phyloP scores from a whole-genome alignment of 2,888 invertebrate species.

The Notocelia uddmanniana region DNA sequence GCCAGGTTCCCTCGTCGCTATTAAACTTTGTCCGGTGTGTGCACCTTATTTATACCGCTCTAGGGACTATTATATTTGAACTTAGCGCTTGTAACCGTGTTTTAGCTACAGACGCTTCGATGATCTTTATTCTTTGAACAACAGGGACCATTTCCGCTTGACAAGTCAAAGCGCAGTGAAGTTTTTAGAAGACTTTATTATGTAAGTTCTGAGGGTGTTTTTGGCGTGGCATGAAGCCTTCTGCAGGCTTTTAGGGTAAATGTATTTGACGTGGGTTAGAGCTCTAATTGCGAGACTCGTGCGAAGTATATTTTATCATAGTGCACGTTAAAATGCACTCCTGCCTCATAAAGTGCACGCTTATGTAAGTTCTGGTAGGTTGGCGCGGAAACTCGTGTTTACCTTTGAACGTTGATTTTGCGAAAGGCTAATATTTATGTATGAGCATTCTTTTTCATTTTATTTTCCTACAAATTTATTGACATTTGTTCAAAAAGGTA shows the following conservation, averaged over 20 bases:
- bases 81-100: neutral
- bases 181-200: constrained; percentile 12
- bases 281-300: constrained; percentile 28
- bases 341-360: constrained; percentile 25
- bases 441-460: neutral
- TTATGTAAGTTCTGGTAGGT: constrained; percentile 9
- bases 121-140: neutral
- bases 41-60: neutral
- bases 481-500: too few species aligned
- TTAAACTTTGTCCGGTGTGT: neutral
- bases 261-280: constrained; percentile 26
- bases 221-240: neutral
- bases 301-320: constrained; percentile 27
- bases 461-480: too few species aligned
- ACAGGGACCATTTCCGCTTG: constrained; percentile 3
- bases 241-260: constrained; percentile 29
- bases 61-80: constrained; percentile 1
- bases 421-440: neutral
- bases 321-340: constrained; percentile 25
- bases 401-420: neutral
- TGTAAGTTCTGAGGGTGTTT: neutral
- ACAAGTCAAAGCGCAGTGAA: neutral
- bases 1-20: neutral
- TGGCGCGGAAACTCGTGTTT: neutral
- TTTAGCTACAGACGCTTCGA: neutral